Evolutionary conservation across 2,797 vertebrate genomes (phyloP).

Genomic region (Pelochelys cantorii): DNA sequence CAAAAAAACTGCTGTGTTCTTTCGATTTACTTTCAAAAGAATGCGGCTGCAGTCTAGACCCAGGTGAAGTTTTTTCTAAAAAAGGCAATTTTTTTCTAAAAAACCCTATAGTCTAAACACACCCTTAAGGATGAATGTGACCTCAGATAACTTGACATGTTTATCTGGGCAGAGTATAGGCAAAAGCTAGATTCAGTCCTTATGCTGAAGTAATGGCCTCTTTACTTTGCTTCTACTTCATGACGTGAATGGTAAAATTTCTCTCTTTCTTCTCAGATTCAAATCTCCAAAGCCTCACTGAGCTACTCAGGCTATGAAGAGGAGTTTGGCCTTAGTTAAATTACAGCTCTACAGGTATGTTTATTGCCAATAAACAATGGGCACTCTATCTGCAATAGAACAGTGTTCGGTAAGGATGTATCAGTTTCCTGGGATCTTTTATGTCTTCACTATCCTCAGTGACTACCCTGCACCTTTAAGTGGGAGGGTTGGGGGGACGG

Average conservation of each 20-base stretch:
- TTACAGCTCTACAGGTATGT: not conserved
- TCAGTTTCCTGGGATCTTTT: not conserved
- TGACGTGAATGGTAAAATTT: not conserved
- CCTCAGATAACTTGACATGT: not conserved
- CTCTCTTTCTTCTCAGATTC: not conserved
- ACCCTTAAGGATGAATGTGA: not conserved
- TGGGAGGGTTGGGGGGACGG: too few species aligned
- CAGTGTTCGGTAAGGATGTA: slow-evolving; percentile 47
- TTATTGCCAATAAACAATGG: not conserved
- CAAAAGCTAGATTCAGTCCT: not conserved
- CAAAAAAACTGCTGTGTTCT: too few species aligned
- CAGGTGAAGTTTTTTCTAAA: too few species aligned
- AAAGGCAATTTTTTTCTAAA: too few species aligned
- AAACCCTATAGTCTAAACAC: too few species aligned
- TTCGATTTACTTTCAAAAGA: too few species aligned
- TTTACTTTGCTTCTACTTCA: not conserved
- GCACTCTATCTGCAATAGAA: not conserved
- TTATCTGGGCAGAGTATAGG: not conserved
- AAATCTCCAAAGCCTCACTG: not conserved
- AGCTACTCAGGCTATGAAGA: not conserved
- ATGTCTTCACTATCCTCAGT: not conserved
- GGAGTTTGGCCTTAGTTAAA: not conserved
- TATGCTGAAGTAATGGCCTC: not conserved
- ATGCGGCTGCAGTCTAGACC: too few species aligned
- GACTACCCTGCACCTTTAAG: too few species aligned